Evolutionary conservation across 2,888 invertebrate species (phyloP), one percentile per base, ranked within the genome.

Genomic region (Cephus rjabovi): DNA sequence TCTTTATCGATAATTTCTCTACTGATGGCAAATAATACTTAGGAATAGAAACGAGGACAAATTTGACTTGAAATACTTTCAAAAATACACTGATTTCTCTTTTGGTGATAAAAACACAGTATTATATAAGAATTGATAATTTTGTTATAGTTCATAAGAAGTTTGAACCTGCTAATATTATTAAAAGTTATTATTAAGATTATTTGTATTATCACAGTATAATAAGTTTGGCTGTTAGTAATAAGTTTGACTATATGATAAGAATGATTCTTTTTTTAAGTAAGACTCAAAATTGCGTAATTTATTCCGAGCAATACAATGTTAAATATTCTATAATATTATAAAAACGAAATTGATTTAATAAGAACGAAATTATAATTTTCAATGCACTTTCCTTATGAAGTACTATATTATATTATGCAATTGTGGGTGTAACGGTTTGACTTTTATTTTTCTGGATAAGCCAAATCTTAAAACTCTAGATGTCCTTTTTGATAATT

Each of bases 381-480:
- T 56, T 56, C 23, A 56, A 9, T 56, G 56, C 15, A 56, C 2
- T 56, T 56, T 15, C 23, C 23, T 56, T 23, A 23, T 23, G 23
- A 23, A 56, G 23, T 56, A 23, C 56, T 56, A 56, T 56, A 56
- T 56, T 23, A 23, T 56, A 56, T 56, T 56, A 23, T 23, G 23
- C 56, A 56, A 56, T 56, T 35, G 30, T 11, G 33, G 74, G 23
- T 74, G 74, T n/a, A 74, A 74, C 23, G 74, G 74, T 74, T 34
- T 34, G 34, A 74, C 74, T 34, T 74, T 74, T 12, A 30, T 30
- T 34, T 23, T 74, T n/a, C 23, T 74, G 12, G 74, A 74, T 74
- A 74, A 71, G 15, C 74, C 74, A 30, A 74, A 74, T 74, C 35
- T 35, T 34, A 74, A 74, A 34, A 30, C 6, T 11, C 23, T 6